Percentiles rank a stretch among this genome's conserved stretches.
These are phyloP conservation scores for Ormyrus rosae DNA, from an alignment of 2,888 invertebrate genomes.

Conservation along the genomic window DNA sequence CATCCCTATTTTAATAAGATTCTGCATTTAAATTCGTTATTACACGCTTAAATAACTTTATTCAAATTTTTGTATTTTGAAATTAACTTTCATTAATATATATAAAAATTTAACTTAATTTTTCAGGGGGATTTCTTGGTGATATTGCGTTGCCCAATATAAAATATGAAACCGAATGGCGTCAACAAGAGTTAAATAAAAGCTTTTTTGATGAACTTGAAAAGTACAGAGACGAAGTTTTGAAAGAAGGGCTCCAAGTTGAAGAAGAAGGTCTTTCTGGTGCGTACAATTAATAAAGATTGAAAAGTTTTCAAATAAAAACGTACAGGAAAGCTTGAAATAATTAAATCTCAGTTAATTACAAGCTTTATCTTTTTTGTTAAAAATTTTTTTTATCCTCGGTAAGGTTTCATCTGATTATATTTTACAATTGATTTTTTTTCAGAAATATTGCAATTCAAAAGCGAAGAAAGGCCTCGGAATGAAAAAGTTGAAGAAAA, in stretches of 20 bases:
- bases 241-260: conserved; percentile 88
- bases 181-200: conserved; percentile 80
- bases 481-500: conserved; percentile 43
- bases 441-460: conserved; percentile 71
- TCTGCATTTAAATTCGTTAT: no score
- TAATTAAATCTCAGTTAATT: no score
- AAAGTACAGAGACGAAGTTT: conserved; percentile 87
- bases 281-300: conserved; percentile 62
- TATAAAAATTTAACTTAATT: neutral
- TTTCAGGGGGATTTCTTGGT: conserved; percentile 87
- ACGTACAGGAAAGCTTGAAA: no score
- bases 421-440: conserved; percentile 15
- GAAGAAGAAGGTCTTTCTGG: conserved; percentile 90
- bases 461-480: conserved; percentile 60
- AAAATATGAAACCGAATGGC: conserved; percentile 77
- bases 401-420: no score
- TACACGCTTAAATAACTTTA: no score
- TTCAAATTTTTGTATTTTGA: no score
- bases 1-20: no score
- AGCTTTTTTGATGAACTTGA: conserved; percentile 87
- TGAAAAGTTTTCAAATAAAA: no score
- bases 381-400: no score
- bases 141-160: conserved; percentile 88
- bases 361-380: no score
- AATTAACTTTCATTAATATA: no score